Evolutionary conservation across 2,888 invertebrate species (phyloP).

Genomic region (Orchestes rusci): DNA sequence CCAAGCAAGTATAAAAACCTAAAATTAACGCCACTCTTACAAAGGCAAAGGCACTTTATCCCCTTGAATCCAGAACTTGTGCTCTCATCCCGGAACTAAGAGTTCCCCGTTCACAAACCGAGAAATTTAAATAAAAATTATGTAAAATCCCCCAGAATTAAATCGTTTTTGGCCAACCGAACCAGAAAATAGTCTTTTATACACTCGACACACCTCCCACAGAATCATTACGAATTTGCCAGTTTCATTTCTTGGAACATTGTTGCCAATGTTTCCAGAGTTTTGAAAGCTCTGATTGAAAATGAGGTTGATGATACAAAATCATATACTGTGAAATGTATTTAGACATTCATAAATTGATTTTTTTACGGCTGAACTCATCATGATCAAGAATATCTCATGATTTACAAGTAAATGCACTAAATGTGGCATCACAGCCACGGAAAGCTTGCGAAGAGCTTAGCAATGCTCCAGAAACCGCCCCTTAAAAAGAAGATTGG

Average conservation of each 20-base stretch:
- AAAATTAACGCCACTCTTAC: too few species aligned
- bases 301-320: too few species aligned
- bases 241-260: conserved; percentile 12
- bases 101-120: conserved; percentile 7
- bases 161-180: conserved; percentile 25
- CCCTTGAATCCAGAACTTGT: conserved; percentile 1
- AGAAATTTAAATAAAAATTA: conserved; percentile 23
- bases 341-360: too few species aligned
- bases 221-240: conserved; percentile 20
- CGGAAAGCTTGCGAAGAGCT: conserved; percentile 14
- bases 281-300: too few species aligned
- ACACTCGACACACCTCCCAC: conserved; percentile 22
- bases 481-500: conserved; percentile 26
- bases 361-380: too few species aligned
- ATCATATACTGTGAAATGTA: too few species aligned
- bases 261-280: too few species aligned
- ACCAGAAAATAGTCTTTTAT: conserved; percentile 26
- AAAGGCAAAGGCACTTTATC: background rate
- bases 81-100: conserved; percentile 10
- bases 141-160: conserved; percentile 23
- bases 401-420: too few species aligned
- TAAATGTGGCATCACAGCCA: conserved; percentile 10
- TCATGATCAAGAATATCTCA: too few species aligned
- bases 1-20: too few species aligned
- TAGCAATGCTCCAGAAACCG: conserved; percentile 20